Conservation (phyloP, 2,797 vertebrate genomes). For the Amazona ochrocephala region DNA sequence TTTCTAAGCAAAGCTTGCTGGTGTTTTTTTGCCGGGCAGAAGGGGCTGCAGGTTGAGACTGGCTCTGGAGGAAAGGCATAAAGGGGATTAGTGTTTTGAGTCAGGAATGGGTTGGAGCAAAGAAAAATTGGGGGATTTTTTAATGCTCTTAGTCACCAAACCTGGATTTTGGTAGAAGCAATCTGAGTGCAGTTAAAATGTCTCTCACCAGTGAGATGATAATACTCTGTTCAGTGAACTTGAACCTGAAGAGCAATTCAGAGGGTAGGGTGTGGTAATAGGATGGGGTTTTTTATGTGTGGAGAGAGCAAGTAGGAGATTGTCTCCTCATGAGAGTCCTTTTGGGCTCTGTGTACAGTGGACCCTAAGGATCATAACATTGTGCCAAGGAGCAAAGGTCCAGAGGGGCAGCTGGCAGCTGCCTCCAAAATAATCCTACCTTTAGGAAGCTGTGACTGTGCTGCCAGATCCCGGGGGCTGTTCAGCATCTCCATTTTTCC, state of each 20-base stretch:
- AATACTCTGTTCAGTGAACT: background rate
- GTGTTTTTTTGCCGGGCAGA: background rate
- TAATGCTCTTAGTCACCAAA: slow-evolving; percentile 33
- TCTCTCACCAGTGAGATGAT: background rate
- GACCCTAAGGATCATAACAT: background rate
- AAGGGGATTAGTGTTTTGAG: slow-evolving; percentile 72
- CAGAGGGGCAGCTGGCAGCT: background rate
- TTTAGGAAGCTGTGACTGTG: background rate
- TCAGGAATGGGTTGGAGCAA: slow-evolving; percentile 61
- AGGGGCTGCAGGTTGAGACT: slow-evolving; percentile 65
- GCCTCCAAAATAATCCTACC: background rate
- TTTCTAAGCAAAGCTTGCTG: slow-evolving; percentile 41
- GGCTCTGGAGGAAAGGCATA: slow-evolving; percentile 46
- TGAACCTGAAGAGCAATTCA: background rate
- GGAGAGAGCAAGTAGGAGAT: background rate
- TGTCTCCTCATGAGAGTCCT: background rate
- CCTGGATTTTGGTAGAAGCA: slow-evolving; percentile 36
- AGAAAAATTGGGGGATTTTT: background rate
- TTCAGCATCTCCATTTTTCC: background rate
- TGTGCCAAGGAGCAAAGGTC: background rate
- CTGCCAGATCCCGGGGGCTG: background rate
- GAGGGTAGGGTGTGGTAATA: background rate
- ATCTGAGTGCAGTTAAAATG: background rate
- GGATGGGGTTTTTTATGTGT: background rate
- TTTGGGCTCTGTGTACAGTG: background rate